phyloP scores from a whole-genome alignment of 2,113 vertebrate genomes.

The Lasiurus borealis region DNA sequence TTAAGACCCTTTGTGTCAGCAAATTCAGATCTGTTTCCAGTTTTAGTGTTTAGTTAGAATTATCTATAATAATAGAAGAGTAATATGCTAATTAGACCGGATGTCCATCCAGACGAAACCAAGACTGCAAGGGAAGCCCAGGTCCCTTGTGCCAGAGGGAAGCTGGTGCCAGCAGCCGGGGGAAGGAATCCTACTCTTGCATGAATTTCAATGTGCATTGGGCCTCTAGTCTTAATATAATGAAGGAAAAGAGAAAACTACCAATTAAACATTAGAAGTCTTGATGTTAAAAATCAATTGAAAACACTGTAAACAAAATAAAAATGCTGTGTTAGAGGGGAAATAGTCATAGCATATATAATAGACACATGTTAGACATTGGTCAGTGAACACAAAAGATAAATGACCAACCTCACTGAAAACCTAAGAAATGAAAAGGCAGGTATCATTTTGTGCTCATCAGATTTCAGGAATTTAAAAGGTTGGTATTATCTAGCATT shows the following conservation, averaged over 20 bases:
- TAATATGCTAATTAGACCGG: no score
- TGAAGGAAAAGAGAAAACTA: not conserved
- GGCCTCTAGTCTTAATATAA: conserved; percentile 12
- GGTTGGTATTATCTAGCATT: not conserved
- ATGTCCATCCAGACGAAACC: no score
- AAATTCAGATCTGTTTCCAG: not conserved
- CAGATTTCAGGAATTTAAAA: not conserved
- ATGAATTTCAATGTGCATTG: no score
- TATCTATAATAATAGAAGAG: not conserved
- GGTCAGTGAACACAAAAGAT: not conserved
- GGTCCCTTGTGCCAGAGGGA: not conserved
- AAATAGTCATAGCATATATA: not conserved
- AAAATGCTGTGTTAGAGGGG: not conserved
- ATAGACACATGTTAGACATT: no score
- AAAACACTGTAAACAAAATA: not conserved
- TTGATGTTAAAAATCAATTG: not conserved
- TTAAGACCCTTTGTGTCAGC: not conserved
- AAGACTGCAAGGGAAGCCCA: no score
- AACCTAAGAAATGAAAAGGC: not conserved
- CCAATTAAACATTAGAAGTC: not conserved
- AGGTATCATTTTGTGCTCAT: not conserved
- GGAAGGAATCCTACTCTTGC: no score
- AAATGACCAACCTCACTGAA: not conserved
- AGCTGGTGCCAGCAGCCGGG: no score
- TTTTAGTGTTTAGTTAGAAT: conserved; percentile 11